Evolutionary conservation across 2,113 vertebrate genomes (phyloP).

Genomic region (Sminthopsis crassicaudata): DNA sequence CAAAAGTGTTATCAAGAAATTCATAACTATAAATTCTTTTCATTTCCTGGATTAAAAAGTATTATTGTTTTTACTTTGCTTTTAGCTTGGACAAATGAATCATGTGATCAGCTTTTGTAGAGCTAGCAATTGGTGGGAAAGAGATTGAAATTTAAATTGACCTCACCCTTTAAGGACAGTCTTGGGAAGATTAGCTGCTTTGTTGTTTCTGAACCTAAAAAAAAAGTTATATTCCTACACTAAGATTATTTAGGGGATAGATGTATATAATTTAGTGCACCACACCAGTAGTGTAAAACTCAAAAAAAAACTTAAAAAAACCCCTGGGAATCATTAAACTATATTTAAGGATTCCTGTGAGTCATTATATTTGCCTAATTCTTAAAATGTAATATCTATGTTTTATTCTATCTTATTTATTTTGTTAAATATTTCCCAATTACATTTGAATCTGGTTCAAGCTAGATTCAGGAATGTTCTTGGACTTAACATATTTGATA

Average conservation of each 20-base stretch:
- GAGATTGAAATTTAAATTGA: background rate
- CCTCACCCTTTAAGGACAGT: background rate
- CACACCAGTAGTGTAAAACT: background rate
- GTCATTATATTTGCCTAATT: background rate
- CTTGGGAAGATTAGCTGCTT: background rate
- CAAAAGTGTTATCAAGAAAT: background rate
- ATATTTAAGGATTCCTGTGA: background rate
- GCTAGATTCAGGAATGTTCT: background rate
- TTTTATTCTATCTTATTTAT: background rate
- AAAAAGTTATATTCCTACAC: background rate
- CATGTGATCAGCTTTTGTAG: background rate
- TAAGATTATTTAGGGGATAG: background rate
- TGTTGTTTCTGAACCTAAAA: background rate
- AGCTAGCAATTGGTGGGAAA: background rate
- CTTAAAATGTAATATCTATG: background rate
- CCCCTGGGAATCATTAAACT: background rate
- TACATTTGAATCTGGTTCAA: background rate
- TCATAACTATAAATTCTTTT: slow-evolving; percentile 38
- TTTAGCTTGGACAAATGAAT: background rate
- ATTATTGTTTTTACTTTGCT: slow-evolving; percentile 7
- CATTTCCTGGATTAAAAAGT: background rate
- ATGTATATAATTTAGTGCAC: background rate
- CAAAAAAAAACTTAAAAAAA: background rate
- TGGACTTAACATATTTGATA: background rate
- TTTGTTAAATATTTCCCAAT: background rate